These are phyloP conservation scores for Ptychochromis oligacanthus DNA, from an alignment of 2,113 vertebrate species.

Conservation along the genomic window DNA sequence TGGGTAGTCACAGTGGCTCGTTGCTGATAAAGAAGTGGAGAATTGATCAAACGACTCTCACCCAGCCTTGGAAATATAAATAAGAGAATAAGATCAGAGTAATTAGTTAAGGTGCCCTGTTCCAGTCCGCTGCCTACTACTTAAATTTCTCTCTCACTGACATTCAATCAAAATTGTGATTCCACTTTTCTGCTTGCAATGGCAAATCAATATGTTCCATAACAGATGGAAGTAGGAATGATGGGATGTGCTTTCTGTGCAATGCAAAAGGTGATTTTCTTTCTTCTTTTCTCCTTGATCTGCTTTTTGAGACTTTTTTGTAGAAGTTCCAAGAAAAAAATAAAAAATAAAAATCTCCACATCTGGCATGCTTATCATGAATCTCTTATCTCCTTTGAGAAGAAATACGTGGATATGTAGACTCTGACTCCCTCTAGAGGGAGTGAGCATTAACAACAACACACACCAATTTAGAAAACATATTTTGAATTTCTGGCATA, in stretches of 20 bases:
- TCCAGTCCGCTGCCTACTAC: slow-evolving; percentile 5
- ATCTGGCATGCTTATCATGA: neutral
- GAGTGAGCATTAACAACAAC: slow-evolving; percentile 1
- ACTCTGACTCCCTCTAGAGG: slow-evolving; percentile 73
- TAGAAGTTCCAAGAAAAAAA: neutral
- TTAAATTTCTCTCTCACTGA: slow-evolving; percentile 44
- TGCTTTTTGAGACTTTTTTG: slow-evolving; percentile 3
- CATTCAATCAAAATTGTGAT: slow-evolving; percentile 42
- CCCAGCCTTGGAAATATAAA: slow-evolving; percentile 52
- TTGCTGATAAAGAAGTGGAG: slow-evolving; percentile 54
- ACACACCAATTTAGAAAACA: neutral
- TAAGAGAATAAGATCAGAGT: slow-evolving; percentile 60
- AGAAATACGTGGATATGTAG: slow-evolving; percentile 29
- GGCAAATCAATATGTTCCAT: slow-evolving; percentile 57
- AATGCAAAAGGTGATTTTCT: slow-evolving; percentile 3
- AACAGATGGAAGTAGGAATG: slow-evolving; percentile 28
- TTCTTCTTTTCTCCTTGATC: slow-evolving; percentile 1
- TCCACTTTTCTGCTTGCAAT: slow-evolving; percentile 41
- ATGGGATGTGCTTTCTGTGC: slow-evolving; percentile 1
- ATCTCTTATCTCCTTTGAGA: neutral
- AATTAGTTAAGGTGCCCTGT: slow-evolving; percentile 45
- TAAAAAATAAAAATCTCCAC: neutral
- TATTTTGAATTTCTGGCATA: neutral
- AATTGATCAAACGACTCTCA: slow-evolving; percentile 57
- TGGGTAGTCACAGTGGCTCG: slow-evolving; percentile 44